Base-by-base conservation (phyloP, 2,113 vertebrate genomes). In the Oplegnathus fasciatus region DNA sequence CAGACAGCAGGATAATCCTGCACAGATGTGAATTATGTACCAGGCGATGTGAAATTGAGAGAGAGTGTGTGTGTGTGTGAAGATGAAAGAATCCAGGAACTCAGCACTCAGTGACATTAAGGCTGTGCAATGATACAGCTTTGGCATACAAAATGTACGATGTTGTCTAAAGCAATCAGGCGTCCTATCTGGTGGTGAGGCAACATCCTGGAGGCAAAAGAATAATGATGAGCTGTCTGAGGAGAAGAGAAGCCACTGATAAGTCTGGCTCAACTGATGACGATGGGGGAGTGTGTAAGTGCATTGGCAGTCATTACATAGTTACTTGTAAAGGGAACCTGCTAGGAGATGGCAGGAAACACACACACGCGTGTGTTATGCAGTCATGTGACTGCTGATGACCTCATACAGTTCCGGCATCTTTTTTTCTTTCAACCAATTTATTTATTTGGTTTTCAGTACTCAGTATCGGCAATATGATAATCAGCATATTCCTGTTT, bases 91-190 rank as follows among this genome's bases (percentile, higher is more conserved):
- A 77, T 75, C 50, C 40, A 48, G 66, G 62, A 78, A 54, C 70
- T 5, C 65, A 69, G 57, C 55, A 40, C 55, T 87, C 28, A 13
- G 61, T 78, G 69, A 81, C 84, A 82, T 81, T 64, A 84, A 40
- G 54, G 62, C 71, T 71, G 69, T 24, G 78, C 80, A 42, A n/a
- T 48, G 67, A 80, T 85, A 79, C 89, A 89, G 85, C 76, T 83
- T 85, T 80, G 73, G 66, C 80, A 89, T 91, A 73, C 83, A 86
- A 91, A 89, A 91, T 91, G 85, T 80, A 87, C 54, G 20, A 86
- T 74, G 79, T 73, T 87, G 87, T 89, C 87, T 70, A 73, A 83
- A 81, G 82, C 69, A 79, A 87, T 91, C 82, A 81, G 67, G 75
- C 62, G n/a, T 66, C 37, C 81, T 71, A 83, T 86, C 89, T 84